Evolutionary conservation across 2,888 invertebrate genomes (phyloP), one percentile per base, ranked within the genome.

Genomic region (Agonopterix alstromeriana): DNA sequence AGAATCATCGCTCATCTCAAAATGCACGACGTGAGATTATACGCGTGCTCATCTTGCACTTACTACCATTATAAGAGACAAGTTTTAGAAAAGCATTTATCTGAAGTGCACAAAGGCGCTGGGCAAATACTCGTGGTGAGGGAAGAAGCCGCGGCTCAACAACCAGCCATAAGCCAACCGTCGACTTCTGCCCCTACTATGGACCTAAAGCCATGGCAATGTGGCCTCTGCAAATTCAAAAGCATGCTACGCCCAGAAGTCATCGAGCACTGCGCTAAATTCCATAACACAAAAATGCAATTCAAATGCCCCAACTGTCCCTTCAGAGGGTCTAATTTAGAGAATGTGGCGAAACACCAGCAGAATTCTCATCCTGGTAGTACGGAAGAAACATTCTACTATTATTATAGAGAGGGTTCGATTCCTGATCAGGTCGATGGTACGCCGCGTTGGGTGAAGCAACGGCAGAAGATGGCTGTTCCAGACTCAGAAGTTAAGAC

Each of bases 21-120:
- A 65, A 91, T 94, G 81, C 96, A 97, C 77, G 94, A 94, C 55
- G 81, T 88, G 5, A 90, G 90, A 50, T 77, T 97, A 36, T 95
- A 92, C 74, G 93, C 93, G 58, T 97, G 96, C 74, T 90, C 91
- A 0, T 79, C 87, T 52, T 96, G 96, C 65, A 68, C 83, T 36
- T 92, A 92, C 69, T 89, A 93, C 56, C 93, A 94, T 70, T 90
- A 91, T 65, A 90, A 90, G 56, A 90, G 85, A 42, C 82, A 89
- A 44, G 77, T 91, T 7, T 87, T 95, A 2, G 94, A 95, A 52
- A 90, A 91, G 27, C 96, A 96, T 70, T 66, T 92, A 1, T 53
- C 72, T 0, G 93, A 93, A 0, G 83, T 84, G 14, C 95, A 95
- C 65, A 90, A 90, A 17, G 80, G 81, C 14, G 35, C 36, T 2